Base-by-base conservation (phyloP, 2,888 invertebrate species). In the Trilocha varians region DNA sequence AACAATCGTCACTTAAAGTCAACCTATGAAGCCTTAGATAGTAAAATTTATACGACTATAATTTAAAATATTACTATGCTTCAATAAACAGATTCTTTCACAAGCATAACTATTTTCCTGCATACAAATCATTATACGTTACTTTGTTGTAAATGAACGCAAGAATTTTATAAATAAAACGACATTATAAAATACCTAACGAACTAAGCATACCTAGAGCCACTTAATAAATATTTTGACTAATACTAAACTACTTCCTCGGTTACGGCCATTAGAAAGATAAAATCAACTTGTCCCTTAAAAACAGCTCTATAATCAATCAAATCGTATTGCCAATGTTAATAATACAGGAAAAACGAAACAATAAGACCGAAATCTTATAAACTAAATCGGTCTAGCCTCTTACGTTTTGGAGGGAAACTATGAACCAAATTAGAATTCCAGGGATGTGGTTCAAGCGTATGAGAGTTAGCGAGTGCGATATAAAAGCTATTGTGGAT, bases 331-430 rank as follows among this genome's bases (percentile, higher is more conserved):
- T 49, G 50, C 38, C 45, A 53, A 47, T 40, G 47, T 45, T 65
- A 65, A 65, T 65, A 57, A 65, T 48, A 63, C 62, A 73, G 62
- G 70, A 66, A 71, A 64, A 62, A 62, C 57, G 62, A 69, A 76
- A 79, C 78, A 78, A 78, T 76, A 73, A 65, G 49, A 48, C 59
- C 67, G 62, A 60, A 65, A 64, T 60, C 66, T 64, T 78, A 82
- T 80, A 45, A 50, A 49, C 65, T 58, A 59, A 65, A 82, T 80
- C 79, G 78, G 63, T 68, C 62, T 75, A 72, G 61, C 64, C 70
- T 71, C 65, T 72, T 75, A 62, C 68, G 69, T 65, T 73, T 75
- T 73, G 67, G 72, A 76, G 74, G 77, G 77, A 76, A 78, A 76
- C 73, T 74, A 53, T 57, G 59, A 40, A 63, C 59, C 52, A 67